Conservation (phyloP, 2,888 invertebrate species). For the Aphrophora alni region DNA sequence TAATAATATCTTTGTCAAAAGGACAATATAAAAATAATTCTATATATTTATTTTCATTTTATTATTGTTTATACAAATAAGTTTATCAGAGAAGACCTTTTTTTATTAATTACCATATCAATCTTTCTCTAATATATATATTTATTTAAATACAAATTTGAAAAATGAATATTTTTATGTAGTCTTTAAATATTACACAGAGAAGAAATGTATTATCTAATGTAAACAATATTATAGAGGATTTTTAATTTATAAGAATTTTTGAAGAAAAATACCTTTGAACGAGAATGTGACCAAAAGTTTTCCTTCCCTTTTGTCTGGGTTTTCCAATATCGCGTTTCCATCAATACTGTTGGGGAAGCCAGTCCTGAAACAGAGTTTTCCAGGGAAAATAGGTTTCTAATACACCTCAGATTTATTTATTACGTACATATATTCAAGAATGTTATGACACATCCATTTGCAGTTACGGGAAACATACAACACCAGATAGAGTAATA, state of each 20-base stretch:
- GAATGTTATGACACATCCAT: not conserved
- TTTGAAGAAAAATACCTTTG: too few relatives aligned
- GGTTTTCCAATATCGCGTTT: not conserved
- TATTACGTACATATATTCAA: not conserved
- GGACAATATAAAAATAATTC: too few relatives aligned
- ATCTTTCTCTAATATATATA: too few relatives aligned
- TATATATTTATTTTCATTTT: too few relatives aligned
- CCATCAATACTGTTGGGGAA: not conserved
- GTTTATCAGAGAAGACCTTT: too few relatives aligned
- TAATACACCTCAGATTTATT: not conserved
- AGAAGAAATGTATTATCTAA: too few relatives aligned
- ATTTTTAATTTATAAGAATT: not conserved
- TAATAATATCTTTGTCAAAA: too few relatives aligned
- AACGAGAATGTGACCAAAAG: conserved; percentile 7
- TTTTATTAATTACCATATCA: too few relatives aligned
- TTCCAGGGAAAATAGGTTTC: not conserved
- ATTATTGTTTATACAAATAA: too few relatives aligned
- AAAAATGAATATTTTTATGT: too few relatives aligned
- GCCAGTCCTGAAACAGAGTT: not conserved
- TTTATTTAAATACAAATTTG: too few relatives aligned
- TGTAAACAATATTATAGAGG: not conserved
- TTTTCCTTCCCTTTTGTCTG: not conserved
- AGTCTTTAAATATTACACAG: too few relatives aligned
- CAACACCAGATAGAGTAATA: not conserved
- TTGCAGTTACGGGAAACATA: not conserved